Base-by-base conservation (phyloP, 1,140 invertebrate genomes). In the Panagrolaimus sp. region DNA sequence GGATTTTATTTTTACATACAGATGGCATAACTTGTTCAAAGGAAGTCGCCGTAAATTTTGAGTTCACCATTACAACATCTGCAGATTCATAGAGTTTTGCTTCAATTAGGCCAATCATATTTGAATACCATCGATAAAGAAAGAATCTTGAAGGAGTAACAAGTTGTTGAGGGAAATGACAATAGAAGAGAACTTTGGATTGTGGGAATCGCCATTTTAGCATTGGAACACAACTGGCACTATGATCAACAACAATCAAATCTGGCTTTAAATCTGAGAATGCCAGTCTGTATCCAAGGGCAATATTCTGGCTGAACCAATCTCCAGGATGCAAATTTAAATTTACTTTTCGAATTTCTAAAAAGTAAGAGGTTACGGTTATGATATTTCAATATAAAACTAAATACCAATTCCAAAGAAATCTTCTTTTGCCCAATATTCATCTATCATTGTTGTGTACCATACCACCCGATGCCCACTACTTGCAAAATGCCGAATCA, bases 71-170 rank as follows among this genome's bases (percentile, higher is more conserved):
- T 38, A 82, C 76, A n/a, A 76, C 64, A 66, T 82, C 80, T 28
- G 76, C 76, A 24, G 75, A 52, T 46, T 75, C 70, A 69, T 71
- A 82, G 24, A 82, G 70, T 10, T 69, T 45, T 26, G 70, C 78
- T 52, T 82, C 80, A 47, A 82, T 70, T n/a, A 82, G 65, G 48
- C 79, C 74, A 62, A 82, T 80, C 10, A 81, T 47, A 38, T 67
- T 68, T 2, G 81, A 79, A 55, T 82, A 82, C 80, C 80, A 82
- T 58, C 79, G 78, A 63, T 82, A 82, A 15, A 82, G 71, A 70
- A 82, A 82, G 62, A 82, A 83, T n/a, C 80, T 72, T n/a, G 75
- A 72, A 12, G 80, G 80, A 2, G 81, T 82, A 15, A 82, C 80
- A 28, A 82, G 52, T 69, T 82, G 80, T 65, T 82, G 80, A 38